Conservation (phyloP, 2,797 vertebrate species). For the Phataginus tetradactyla region DNA sequence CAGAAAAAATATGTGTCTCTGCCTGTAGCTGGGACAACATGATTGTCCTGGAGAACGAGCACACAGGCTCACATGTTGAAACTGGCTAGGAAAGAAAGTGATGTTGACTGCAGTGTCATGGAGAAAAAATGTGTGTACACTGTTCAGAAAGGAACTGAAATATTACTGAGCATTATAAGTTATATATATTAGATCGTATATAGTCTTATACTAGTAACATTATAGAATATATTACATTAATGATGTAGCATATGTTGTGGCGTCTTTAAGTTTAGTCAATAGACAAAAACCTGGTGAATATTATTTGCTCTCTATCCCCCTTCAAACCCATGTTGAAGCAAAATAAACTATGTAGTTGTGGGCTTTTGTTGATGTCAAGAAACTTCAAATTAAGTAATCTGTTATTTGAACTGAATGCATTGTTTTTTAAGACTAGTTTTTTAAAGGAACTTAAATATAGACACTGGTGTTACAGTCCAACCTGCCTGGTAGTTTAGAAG, state of each 20-base stretch:
- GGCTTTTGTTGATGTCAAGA: not conserved
- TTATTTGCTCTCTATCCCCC: not conserved
- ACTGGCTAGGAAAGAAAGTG: not conserved
- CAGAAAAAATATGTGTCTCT: not conserved
- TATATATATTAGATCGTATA: fast-evolving
- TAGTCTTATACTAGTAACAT: not conserved
- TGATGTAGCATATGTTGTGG: not conserved
- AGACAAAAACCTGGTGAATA: not conserved
- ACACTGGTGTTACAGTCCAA: not conserved
- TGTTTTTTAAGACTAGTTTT: not conserved
- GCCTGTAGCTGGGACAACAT: not conserved
- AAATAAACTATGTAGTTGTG: not conserved
- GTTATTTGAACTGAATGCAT: not conserved
- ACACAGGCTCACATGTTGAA: not conserved
- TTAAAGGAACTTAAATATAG: not conserved
- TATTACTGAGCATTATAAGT: not conserved
- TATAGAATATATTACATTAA: not conserved
- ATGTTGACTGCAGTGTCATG: not conserved
- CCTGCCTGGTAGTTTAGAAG: not conserved
- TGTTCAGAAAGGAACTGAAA: not conserved
- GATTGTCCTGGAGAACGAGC: not conserved
- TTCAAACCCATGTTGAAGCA: not conserved
- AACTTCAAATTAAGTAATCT: not conserved
- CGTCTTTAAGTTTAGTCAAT: not conserved
- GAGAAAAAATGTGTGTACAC: not conserved